These are phyloP conservation scores for Luffia ferchaultella DNA, from an alignment of 2,888 invertebrate genomes.

Conservation along the genomic window DNA sequence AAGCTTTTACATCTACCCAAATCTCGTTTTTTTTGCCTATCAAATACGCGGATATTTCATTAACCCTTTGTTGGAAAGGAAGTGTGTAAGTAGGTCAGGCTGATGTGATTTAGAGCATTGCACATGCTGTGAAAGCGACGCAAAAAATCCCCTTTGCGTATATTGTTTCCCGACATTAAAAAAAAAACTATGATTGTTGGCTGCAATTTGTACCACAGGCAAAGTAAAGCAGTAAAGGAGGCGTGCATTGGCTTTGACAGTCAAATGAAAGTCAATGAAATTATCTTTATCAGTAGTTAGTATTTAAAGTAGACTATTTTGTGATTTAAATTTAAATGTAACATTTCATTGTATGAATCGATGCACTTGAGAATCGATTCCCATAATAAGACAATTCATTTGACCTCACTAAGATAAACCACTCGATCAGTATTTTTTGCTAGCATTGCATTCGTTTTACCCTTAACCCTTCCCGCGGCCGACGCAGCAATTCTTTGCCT, in stretches of 20 bases:
- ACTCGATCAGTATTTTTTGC: conserved; percentile 47
- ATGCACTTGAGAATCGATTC: too few relatives aligned
- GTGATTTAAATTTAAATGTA: too few relatives aligned
- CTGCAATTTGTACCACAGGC: conserved; percentile 56
- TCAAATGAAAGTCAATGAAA: too few relatives aligned
- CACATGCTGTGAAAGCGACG: conserved; percentile 61
- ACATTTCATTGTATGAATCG: too few relatives aligned
- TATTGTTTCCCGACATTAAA: conserved; percentile 38
- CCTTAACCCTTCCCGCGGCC: conserved; percentile 55
- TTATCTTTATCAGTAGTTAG: too few relatives aligned
- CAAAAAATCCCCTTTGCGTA: conserved; percentile 55
- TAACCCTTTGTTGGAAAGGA: conserved; percentile 59
- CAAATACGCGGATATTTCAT: conserved; percentile 47
- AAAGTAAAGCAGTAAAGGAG: conserved; percentile 24
- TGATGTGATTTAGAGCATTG: conserved; percentile 42
- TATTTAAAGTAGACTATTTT: too few relatives aligned
- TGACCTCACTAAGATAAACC: conserved; percentile 12
- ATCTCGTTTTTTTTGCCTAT: conserved; percentile 17
- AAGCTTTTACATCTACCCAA: not conserved
- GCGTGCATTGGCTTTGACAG: conserved; percentile 23
- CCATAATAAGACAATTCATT: not conserved
- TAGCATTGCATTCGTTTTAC: conserved; percentile 33
- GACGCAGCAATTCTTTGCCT: conserved; percentile 54
- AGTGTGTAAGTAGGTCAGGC: conserved; percentile 61
- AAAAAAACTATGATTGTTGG: conserved; percentile 55